Conservation (phyloP, 2,888 invertebrate genomes). For the Leptinotarsa juncta region DNA sequence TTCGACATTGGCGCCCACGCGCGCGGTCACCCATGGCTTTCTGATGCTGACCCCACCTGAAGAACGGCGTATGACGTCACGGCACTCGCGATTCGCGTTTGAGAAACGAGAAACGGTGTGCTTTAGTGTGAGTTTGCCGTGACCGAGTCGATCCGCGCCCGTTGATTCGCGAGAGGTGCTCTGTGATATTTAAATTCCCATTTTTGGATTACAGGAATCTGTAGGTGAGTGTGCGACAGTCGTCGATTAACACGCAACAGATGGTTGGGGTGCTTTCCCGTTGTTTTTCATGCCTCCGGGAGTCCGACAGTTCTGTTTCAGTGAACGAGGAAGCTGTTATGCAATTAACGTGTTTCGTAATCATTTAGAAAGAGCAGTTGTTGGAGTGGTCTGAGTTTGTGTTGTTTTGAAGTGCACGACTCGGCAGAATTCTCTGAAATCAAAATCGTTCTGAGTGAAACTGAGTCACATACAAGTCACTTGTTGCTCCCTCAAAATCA, state of each 20-base stretch:
- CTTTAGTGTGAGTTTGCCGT: constrained; percentile 24
- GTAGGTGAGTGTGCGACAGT: constrained; percentile 23
- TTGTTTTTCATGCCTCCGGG: background rate
- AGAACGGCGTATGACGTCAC: constrained; percentile 9
- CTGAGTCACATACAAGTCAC: too few relatives aligned
- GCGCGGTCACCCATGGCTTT: constrained; percentile 5
- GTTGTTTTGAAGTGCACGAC: background rate
- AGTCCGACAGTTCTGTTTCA: background rate
- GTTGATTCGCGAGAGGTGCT: constrained; percentile 25
- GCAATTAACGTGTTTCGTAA: constrained; percentile 18
- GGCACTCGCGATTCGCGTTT: constrained; percentile 15
- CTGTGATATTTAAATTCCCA: constrained; percentile 19
- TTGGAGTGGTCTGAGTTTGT: background rate
- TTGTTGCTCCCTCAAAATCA: background rate
- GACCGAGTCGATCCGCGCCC: constrained; percentile 10
- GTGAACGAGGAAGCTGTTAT: constrained; percentile 21
- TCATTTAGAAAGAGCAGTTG: constrained; percentile 5
- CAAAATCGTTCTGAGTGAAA: too few relatives aligned
- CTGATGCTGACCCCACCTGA: constrained; percentile 10
- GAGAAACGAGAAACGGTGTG: constrained; percentile 23
- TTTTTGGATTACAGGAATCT: constrained; percentile 25
- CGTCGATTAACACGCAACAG: background rate
- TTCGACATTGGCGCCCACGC: constrained; percentile 21
- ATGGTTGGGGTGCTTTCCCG: constrained; percentile 2
- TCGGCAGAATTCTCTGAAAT: background rate